These are phyloP conservation scores for Linnaemya vulpina DNA, from an alignment of 2,888 invertebrate genomes.

Conservation along the genomic window DNA sequence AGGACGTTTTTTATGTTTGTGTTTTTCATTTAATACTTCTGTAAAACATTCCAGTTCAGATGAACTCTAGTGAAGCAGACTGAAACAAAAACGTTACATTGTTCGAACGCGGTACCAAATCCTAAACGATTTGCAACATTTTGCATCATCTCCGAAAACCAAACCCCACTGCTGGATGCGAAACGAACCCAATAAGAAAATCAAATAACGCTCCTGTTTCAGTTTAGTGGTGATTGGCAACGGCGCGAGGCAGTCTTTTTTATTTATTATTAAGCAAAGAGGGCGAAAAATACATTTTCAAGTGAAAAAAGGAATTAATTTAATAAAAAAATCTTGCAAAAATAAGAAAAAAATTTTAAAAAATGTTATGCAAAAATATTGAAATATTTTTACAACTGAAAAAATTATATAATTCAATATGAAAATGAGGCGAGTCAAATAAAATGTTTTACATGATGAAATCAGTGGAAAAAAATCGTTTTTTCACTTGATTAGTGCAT, in stretches of 20 bases:
- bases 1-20: conserved; percentile 9
- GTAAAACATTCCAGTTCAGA: conserved; percentile 21
- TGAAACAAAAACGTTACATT: conserved; percentile 21
- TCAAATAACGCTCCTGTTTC: conserved; percentile 20
- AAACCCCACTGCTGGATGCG: conserved; percentile 30
- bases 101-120: neutral
- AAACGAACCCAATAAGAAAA: conserved; percentile 12
- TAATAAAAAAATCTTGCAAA: neutral
- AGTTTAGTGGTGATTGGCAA: conserved; percentile 66
- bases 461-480: neutral
- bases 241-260: conserved; percentile 55
- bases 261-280: neutral
- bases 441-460: neutral
- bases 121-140: conserved; percentile 3
- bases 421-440: neutral
- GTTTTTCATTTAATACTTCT: conserved; percentile 5
- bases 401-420: neutral
- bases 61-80: neutral
- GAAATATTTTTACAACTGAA: too few species aligned
- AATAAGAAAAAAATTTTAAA: neutral
- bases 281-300: neutral
- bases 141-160: conserved; percentile 26
- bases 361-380: conserved; percentile 11
- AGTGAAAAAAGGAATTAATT: conserved; percentile 8
- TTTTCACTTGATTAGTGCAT: conserved; percentile 37